Base-by-base conservation (phyloP, 2,888 invertebrate species). In the Amphipyra tragopoginis region DNA sequence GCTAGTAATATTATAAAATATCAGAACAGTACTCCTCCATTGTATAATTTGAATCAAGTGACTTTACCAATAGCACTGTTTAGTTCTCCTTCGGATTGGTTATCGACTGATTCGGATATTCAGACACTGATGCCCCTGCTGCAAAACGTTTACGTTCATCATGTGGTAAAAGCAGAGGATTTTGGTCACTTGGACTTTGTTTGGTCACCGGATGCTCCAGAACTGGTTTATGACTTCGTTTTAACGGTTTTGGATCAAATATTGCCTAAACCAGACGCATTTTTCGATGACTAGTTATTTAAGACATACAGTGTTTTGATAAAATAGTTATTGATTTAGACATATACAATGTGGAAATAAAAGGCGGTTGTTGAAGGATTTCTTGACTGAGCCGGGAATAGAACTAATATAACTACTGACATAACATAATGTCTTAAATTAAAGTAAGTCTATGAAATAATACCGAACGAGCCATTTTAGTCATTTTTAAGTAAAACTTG, bases 111-210 rank as follows among this genome's bases (percentile, higher is more conserved):
- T 8, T 39, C 68, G 0, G 86, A 85, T 68, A 65, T 85, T 21
- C 21, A 65, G 2, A 85, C 54, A 34, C 62, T 89, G 40, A 7
- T 82, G 7, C 52, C 69, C 0, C 39, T 77, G 1, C 57, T 90
- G 5, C 76, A 78, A 2, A 76, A 81, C n/a, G 61, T 79, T 7
- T 57, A 72, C 8, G 42, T 66, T 7, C 82, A 88, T 47, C 82
- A 84, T 38, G 59, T 82, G 4, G 72, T 90, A 6, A 75, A 65
- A 36, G 65, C 55, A 5, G 13, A 62, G 0, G 63, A 79, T 13
- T 90, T 90, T 44, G 79, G 80, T 15, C 90, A 90, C 43, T 81
- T 82, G 4, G 87, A 89, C 67, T 90, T 90, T 61, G 33, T 88
- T 29, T 87, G 83, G 81, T 81, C 79, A 13, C 70, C 77, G n/a